Evolutionary conservation across 2,888 invertebrate genomes (phyloP).

Genomic region (Antheraea yamamai): DNA sequence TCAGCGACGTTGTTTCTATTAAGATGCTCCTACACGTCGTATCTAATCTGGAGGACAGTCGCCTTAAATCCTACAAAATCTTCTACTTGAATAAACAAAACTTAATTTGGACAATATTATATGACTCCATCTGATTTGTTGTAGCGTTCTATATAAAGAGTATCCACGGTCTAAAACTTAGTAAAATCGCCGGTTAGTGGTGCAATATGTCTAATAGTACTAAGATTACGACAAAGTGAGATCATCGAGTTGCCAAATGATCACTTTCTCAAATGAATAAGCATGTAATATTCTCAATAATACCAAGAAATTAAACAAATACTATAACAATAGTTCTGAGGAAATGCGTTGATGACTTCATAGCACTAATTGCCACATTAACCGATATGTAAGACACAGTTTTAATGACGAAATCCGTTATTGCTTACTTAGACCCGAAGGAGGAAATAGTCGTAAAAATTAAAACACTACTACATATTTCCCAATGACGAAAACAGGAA

Average conservation of each 20-base stretch:
- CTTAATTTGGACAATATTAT: background rate
- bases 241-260: background rate
- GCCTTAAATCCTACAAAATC: conserved; percentile 33
- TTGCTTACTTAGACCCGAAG: conserved; percentile 12
- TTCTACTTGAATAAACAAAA: background rate
- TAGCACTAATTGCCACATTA: conserved; percentile 46
- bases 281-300: background rate
- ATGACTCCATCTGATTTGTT: background rate
- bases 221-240: background rate
- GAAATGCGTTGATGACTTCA: conserved; percentile 51
- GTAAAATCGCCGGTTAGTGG: background rate
- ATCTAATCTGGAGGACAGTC: conserved; percentile 50
- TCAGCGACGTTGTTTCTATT: conserved; percentile 54
- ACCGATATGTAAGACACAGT: conserved; percentile 29
- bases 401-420: conserved; percentile 8
- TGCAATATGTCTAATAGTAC: background rate
- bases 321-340: conserved; percentile 34
- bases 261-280: background rate
- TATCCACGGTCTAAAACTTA: background rate
- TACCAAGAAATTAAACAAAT: conserved; percentile 35
- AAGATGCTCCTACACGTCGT: conserved; percentile 63
- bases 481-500: background rate
- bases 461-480: background rate
- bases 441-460: conserved; percentile 13
- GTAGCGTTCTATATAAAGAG: background rate